Evolutionary conservation across 2,888 invertebrate genomes (phyloP).

Genomic region (Vandiemenella viatica): DNA sequence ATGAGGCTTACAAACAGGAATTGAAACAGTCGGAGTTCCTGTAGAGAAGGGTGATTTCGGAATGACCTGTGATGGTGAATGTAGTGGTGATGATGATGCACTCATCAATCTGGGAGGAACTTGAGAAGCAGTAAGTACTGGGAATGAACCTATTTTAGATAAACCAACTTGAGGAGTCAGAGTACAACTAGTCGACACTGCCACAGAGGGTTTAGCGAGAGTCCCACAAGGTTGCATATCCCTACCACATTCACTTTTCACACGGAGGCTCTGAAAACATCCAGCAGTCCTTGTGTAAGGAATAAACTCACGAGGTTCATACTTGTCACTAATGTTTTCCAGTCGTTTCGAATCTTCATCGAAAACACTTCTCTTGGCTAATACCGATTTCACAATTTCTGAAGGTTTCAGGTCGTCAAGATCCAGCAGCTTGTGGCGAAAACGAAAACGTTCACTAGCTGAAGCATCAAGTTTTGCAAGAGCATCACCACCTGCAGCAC

Average conservation of each 20-base stretch:
- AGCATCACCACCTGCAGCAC: conserved; percentile 39
- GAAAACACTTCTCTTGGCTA: conserved; percentile 86
- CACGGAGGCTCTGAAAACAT: conserved; percentile 12
- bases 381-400: conserved; percentile 80
- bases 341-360: conserved; percentile 89
- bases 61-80: conserved; percentile 11
- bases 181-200: conserved; percentile 2
- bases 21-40: conserved; percentile 12
- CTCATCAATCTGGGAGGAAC: conserved; percentile 6
- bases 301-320: conserved; percentile 48
- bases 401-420: conserved; percentile 79
- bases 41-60: conserved; percentile 16
- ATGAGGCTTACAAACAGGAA: conserved; percentile 6
- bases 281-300: conserved; percentile 13
- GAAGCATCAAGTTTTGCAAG: conserved; percentile 35
- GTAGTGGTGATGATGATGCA: conserved; percentile 12
- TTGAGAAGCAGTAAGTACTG: conserved; percentile 7
- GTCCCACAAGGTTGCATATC: conserved; percentile 13
- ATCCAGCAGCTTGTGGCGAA: conserved; percentile 60
- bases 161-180: conserved; percentile 8
- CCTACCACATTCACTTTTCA: conserved; percentile 18
- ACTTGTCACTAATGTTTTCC: conserved; percentile 71
- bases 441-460: conserved; percentile 38
- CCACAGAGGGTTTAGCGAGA: conserved; percentile 13
- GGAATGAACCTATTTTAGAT: conserved; percentile 6